These are phyloP conservation scores for Listronotus bonariensis DNA, from an alignment of 1,140 invertebrate species.

Conservation along the genomic window DNA sequence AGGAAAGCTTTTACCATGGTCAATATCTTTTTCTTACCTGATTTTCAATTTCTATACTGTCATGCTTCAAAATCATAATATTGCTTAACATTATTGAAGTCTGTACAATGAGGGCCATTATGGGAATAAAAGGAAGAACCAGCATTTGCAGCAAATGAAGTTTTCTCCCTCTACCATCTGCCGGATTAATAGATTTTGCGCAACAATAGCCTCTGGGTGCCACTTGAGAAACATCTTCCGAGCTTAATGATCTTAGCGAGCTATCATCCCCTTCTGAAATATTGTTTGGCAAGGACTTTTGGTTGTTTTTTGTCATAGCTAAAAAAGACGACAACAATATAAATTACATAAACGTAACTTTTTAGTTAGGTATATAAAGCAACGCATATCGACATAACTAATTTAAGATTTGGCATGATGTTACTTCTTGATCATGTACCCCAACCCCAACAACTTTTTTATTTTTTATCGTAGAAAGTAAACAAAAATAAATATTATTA, in stretches of 20 bases:
- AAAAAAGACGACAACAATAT: neutral
- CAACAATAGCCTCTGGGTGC: slow-evolving; percentile 61
- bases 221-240: slow-evolving; percentile 63
- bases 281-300: slow-evolving; percentile 37
- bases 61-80: slow-evolving; percentile 74
- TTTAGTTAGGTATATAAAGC: no score
- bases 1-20: no score
- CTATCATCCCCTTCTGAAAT: slow-evolving; percentile 53
- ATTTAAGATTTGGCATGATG: no score
- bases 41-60: slow-evolving; percentile 78
- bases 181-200: slow-evolving; percentile 67
- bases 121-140: slow-evolving; percentile 82
- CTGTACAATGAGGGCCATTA: slow-evolving; percentile 80
- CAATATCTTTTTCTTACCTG: slow-evolving; percentile 66
- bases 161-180: slow-evolving; percentile 65
- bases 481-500: no score
- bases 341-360: neutral
- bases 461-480: no score
- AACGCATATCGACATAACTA: no score
- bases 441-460: no score
- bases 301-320: slow-evolving; percentile 40
- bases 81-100: slow-evolving; percentile 74
- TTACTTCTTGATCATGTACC: no score
- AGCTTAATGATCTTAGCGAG: slow-evolving; percentile 65
- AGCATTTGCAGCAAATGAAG: slow-evolving; percentile 71